phyloP scores from a whole-genome alignment of 2,797 vertebrate species.

The Salarias fasciatus region DNA sequence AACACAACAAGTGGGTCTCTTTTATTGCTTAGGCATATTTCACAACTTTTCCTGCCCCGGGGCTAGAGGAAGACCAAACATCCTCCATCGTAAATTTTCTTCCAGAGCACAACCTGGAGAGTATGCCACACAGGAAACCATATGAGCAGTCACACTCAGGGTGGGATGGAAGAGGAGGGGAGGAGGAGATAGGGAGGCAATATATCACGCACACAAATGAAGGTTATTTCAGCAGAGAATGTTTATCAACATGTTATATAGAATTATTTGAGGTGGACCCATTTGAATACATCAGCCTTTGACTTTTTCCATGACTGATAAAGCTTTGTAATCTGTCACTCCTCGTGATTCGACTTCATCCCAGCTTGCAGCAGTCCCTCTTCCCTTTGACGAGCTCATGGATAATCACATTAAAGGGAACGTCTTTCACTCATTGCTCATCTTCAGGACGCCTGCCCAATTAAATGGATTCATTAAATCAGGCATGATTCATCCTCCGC shows the following conservation, averaged over 20 bases:
- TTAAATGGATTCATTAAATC: slow-evolving; percentile 73
- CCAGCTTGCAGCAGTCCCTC: slow-evolving; percentile 36
- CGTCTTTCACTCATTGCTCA: slow-evolving; percentile 63
- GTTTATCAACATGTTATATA: slow-evolving; percentile 5
- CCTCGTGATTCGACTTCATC: slow-evolving; percentile 33
- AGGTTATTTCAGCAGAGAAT: slow-evolving; percentile 25
- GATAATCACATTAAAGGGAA: slow-evolving; percentile 64
- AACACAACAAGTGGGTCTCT: slow-evolving; percentile 66
- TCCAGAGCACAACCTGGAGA: slow-evolving; percentile 60
- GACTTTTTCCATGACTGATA: too few relatives aligned
- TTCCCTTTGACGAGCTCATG: slow-evolving; percentile 51
- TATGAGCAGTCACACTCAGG: slow-evolving; percentile 17
- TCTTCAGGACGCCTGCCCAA: slow-evolving; percentile 58
- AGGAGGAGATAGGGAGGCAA: neutral
- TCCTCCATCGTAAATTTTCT: slow-evolving; percentile 80
- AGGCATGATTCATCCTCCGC: slow-evolving; percentile 61
- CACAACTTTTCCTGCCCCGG: slow-evolving; percentile 76
- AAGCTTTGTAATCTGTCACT: neutral
- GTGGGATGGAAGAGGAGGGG: slow-evolving; percentile 13
- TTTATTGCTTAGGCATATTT: slow-evolving; percentile 82
- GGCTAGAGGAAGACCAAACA: slow-evolving; percentile 77
- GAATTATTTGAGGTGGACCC: too few relatives aligned
- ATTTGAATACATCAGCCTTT: too few relatives aligned
- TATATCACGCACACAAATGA: slow-evolving; percentile 38
- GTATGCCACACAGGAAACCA: slow-evolving; percentile 68